These are phyloP conservation scores for Oplegnathus fasciatus DNA, from an alignment of 2,113 vertebrate genomes.

Conservation along the genomic window DNA sequence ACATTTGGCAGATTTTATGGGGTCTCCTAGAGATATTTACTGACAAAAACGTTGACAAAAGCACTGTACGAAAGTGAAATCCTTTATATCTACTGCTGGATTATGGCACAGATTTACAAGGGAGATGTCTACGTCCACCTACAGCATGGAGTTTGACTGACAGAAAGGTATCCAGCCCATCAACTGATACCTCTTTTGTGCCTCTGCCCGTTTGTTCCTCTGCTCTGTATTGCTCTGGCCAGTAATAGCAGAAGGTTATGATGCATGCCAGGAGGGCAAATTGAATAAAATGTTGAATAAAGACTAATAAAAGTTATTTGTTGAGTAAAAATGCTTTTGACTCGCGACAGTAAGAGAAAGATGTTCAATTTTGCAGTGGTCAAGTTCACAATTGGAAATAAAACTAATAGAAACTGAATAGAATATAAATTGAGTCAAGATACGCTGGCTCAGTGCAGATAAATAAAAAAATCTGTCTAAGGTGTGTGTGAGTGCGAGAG, in stretches of 20 bases:
- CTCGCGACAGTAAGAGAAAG: conserved; percentile 15
- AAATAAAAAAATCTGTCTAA: conserved; percentile 25
- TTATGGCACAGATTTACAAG: neutral
- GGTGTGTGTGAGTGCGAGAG: conserved; percentile 9
- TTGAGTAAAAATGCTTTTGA: conserved; percentile 1
- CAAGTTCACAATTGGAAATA: conserved; percentile 37
- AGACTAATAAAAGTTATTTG: conserved; percentile 22
- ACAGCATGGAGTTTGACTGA: neutral
- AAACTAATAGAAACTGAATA: conserved; percentile 57
- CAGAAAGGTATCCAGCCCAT: neutral
- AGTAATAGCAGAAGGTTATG: conserved; percentile 1
- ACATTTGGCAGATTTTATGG: neutral
- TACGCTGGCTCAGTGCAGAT: conserved; percentile 25
- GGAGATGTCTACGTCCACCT: neutral
- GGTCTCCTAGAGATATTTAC: neutral
- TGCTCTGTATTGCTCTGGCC: neutral
- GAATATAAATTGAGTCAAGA: conserved; percentile 49
- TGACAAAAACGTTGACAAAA: neutral
- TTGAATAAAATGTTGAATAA: conserved; percentile 42
- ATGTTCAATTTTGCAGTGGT: conserved; percentile 12
- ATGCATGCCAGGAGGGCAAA: conserved; percentile 15
- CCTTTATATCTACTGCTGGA: neutral
- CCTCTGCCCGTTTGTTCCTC: neutral
- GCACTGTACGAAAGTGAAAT: neutral
- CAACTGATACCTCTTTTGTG: neutral